Evolutionary conservation across 2,888 invertebrate genomes (phyloP), one percentile per base, ranked within the genome.

Genomic region (Doris montereyensis): DNA sequence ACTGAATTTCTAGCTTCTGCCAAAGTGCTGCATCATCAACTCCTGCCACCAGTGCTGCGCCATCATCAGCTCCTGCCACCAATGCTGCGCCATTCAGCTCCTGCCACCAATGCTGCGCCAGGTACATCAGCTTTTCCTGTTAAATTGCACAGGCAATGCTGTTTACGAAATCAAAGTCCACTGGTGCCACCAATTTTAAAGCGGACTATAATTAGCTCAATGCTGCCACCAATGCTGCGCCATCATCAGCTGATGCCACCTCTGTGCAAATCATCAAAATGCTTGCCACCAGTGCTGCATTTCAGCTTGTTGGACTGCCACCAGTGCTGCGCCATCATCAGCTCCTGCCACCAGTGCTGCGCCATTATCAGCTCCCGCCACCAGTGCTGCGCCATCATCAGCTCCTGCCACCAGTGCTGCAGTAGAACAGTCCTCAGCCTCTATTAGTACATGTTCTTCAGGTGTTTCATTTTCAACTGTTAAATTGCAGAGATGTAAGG

Each of bases 401-500:
- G 68, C 30, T 10, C 28, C 24, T 68, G 8, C 68, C 4, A 13
- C 68, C n/a, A 28, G 21, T 68, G 30, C 21, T 68, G 30, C 30
- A 28, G 24, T 30, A 26, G 8, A 8, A 10, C 8, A 10, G 4
- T 24, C 68, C 5, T 8, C 10, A 28, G 28, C 30, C 28, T 8
- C 3, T 68, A 28, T n/a, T 21, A 8, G n/a, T 28, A 5, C 71
- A 34, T 13, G 5, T 2, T 35, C 71, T n/a, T 71, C 71, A 17
- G 13, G n/a, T n/a, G 71, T 35, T 21, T 10, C 71, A 34, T 71
- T 71, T 71, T 32, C 71, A 2, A 34, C 8, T 34, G 71, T 71
- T 4, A 71, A 71, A 35, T 35, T 71, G 71, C 21, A 10, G 24
- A 71, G 71, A 24, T 71, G 71, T 24, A 32, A 71, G 35, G 71